Evolutionary conservation across 1,140 invertebrate species (phyloP).

Genomic region (Battus philenor): DNA sequence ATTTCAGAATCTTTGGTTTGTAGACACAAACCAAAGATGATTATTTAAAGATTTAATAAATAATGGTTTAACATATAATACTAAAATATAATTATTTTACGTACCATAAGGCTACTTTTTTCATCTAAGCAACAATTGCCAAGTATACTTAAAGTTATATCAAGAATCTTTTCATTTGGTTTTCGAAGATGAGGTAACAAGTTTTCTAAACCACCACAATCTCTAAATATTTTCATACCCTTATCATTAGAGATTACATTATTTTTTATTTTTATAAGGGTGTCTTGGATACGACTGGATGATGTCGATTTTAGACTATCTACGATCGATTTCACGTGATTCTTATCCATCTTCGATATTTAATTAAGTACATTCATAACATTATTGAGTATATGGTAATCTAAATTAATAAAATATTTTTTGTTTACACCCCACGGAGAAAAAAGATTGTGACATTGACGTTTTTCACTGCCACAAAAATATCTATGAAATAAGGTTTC

Average conservation of each 20-base stretch:
- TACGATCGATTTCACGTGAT: constrained; percentile 48
- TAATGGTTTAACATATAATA: no score
- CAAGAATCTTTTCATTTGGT: constrained; percentile 72
- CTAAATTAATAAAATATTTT: no score
- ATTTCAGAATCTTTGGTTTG: no score
- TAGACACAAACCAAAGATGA: no score
- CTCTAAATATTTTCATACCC: constrained; percentile 60
- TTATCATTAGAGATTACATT: constrained; percentile 53
- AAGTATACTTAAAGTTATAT: constrained; percentile 76
- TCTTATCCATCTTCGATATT: constrained; percentile 56
- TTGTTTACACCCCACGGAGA: no score
- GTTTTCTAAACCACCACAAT: constrained; percentile 61
- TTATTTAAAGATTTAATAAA: no score
- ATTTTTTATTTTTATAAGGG: constrained; percentile 59
- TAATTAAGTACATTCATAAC: no score
- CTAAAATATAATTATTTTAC: constrained; percentile 20
- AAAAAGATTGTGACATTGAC: no score
- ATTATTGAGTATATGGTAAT: no score
- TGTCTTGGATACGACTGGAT: constrained; percentile 56
- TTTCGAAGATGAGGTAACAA: constrained; percentile 67
- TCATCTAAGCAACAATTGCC: constrained; percentile 77
- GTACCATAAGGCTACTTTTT: constrained; percentile 54
- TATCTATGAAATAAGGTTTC: no score
- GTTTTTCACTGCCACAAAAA: no score
- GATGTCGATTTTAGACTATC: constrained; percentile 60